Percentiles rank a stretch among this genome's conserved stretches.
Conservation (phyloP, 1,140 invertebrate genomes). For the Adoxophyes honmai region DNA sequence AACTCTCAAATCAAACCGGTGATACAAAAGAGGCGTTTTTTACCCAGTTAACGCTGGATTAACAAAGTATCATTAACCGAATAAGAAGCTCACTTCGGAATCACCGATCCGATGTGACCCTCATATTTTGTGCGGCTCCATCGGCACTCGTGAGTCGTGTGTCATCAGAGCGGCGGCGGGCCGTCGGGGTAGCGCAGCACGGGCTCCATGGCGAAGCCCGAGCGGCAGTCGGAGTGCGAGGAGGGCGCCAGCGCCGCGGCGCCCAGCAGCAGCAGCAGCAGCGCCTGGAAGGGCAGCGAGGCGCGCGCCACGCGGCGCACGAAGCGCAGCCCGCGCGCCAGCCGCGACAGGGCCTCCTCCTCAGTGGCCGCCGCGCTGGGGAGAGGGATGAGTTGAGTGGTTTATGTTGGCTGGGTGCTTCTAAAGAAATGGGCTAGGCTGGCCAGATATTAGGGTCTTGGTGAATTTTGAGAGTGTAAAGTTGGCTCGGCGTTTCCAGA, state of each 20-base stretch:
- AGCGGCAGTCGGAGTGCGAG: conserved; percentile 89
- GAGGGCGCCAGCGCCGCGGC: conserved; percentile 91
- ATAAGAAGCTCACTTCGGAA: too few species aligned
- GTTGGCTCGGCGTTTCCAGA: too few species aligned
- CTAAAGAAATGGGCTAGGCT: too few species aligned
- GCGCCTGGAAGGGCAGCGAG: conserved; percentile 93
- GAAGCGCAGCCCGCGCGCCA: conserved; percentile 87
- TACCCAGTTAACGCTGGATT: too few species aligned
- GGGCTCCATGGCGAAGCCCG: conserved; percentile 90
- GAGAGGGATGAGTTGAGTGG: background rate
- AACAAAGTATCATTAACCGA: too few species aligned
- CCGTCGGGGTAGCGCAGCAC: conserved; percentile 92
- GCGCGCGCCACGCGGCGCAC: conserved; percentile 91
- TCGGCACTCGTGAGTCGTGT: background rate
- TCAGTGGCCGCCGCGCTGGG: conserved; percentile 36
- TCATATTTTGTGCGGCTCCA: too few species aligned
- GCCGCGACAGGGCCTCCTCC: conserved; percentile 70
- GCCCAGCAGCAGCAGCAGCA: conserved; percentile 92
- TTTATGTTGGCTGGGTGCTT: too few species aligned
- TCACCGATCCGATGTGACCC: too few species aligned
- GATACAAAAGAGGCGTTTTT: too few species aligned
- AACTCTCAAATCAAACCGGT: too few species aligned
- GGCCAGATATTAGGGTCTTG: too few species aligned
- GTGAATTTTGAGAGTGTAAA: too few species aligned
- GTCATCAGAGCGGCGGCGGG: conserved; percentile 88